Evolutionary conservation across 2,888 invertebrate genomes (phyloP).

Genomic region (Mesorhabditis sp.): DNA sequence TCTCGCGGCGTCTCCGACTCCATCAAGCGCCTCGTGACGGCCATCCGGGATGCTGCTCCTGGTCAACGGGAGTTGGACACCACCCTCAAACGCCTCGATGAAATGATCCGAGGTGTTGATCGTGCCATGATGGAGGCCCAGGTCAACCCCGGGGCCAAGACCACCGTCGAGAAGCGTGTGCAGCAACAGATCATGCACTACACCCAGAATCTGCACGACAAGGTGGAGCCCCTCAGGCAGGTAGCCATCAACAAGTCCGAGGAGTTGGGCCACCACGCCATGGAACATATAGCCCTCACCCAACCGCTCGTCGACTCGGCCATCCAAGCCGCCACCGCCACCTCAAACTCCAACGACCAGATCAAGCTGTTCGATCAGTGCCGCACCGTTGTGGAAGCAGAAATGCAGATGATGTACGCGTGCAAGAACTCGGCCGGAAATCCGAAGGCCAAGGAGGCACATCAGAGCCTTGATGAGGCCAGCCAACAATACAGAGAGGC

Average conservation of each 20-base stretch:
- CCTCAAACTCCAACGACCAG: conserved; percentile 63
- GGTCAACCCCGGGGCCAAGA: conserved; percentile 18
- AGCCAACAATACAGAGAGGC: conserved; percentile 75
- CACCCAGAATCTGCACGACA: conserved; percentile 76
- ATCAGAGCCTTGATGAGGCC: conserved; percentile 79
- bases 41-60: conserved; percentile 82
- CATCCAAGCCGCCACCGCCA: conserved; percentile 64
- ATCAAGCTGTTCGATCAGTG: conserved; percentile 73
- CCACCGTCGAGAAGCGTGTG: conserved; percentile 57
- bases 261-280: conserved; percentile 79
- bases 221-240: conserved; percentile 76
- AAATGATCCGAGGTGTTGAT: conserved; percentile 67
- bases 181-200: conserved; percentile 77
- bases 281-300: conserved; percentile 64
- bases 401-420: conserved; percentile 71
- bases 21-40: conserved; percentile 86
- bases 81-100: conserved; percentile 64
- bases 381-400: conserved; percentile 83
- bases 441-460: conserved; percentile 70
- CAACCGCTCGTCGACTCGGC: conserved; percentile 80
- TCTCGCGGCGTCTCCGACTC: conserved; percentile 82
- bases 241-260: conserved; percentile 81
- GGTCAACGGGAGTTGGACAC: conserved; percentile 87
- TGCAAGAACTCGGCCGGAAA: conserved; percentile 88
- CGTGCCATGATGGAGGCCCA: conserved; percentile 26